Percentiles rank a stretch among this genome's conserved stretches.
Evolutionary conservation across 2,113 vertebrate genomes (phyloP).

Genomic region (Sitta europaea): DNA sequence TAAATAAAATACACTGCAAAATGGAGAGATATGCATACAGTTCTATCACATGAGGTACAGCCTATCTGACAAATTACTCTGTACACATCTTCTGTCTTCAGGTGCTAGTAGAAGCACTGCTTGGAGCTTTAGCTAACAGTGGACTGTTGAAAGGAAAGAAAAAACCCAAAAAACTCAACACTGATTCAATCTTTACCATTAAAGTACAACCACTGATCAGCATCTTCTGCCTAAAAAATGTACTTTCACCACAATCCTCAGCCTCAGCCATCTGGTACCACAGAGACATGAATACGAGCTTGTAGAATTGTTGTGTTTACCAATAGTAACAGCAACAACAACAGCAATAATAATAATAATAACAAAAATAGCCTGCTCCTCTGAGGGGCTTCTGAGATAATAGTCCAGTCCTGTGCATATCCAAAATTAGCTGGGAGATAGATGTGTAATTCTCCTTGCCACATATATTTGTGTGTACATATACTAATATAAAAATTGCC

Average conservation of each 20-base stretch:
- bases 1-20: neutral
- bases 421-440: neutral
- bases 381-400: neutral
- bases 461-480: neutral
- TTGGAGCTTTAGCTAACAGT: neutral
- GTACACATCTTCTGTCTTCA: neutral
- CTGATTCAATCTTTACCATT: neutral
- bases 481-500: neutral
- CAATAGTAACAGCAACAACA: rapidly evolving
- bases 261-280: neutral
- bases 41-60: neutral
- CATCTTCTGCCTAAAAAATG: neutral
- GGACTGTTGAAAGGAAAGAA: neutral
- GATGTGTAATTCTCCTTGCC: neutral
- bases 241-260: neutral
- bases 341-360: neutral
- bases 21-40: neutral
- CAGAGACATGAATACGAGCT: neutral
- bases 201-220: neutral
- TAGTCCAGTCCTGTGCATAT: neutral
- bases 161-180: neutral
- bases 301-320: neutral
- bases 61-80: neutral
- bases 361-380: neutral
- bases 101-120: neutral